phyloP scores from a whole-genome alignment of 92 coral and sea anemone species.

The Pocillopora grandis region DNA sequence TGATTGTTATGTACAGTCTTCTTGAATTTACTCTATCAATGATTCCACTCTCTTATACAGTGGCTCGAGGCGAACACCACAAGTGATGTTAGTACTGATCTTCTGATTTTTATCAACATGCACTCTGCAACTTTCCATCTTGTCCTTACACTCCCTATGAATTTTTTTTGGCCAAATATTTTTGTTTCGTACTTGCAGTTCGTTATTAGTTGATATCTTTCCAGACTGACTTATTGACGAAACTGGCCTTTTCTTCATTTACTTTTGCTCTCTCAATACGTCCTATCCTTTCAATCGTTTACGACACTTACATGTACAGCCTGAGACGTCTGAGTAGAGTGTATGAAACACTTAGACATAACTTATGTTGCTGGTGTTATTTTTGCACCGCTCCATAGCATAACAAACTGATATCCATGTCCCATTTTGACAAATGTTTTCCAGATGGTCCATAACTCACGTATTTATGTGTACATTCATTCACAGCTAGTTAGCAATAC shows the following conservation, averaged over 20 bases:
- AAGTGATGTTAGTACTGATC: constrained; percentile 34
- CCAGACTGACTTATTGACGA: background rate
- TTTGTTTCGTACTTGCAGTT: background rate
- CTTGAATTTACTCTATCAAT: too few species aligned
- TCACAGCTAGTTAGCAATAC: constrained; percentile 1
- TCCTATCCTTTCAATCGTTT: too few species aligned
- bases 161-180: background rate
- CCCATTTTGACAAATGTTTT: background rate
- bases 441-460: background rate
- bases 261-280: too few species aligned
- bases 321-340: too few species aligned
- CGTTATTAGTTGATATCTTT: background rate
- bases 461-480: constrained; percentile 14
- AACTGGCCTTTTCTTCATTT: background rate
- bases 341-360: too few species aligned
- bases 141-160: background rate
- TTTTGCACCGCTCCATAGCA: too few species aligned
- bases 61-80: background rate
- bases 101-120: background rate
- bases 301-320: too few species aligned
- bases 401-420: too few species aligned
- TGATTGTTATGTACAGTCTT: too few species aligned
- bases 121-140: constrained; percentile 11
- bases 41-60: constrained; percentile 5
- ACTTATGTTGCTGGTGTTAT: too few species aligned